Evolutionary conservation across 2,888 invertebrate species (phyloP), one percentile per base, ranked within the genome.

Genomic region (Polymixis flavicincta): DNA sequence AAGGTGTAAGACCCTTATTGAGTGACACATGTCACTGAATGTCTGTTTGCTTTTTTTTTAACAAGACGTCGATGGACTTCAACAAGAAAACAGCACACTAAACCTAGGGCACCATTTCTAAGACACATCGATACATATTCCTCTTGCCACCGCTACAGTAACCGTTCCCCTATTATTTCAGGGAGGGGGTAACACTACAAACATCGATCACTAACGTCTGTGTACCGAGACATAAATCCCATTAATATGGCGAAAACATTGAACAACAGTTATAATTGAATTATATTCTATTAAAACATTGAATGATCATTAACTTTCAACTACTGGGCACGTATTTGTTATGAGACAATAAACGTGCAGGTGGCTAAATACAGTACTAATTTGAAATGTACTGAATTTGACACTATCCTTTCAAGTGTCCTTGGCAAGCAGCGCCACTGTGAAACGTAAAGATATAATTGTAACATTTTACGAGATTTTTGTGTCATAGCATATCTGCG

Each of bases 261-360:
- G 68, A 82, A 88, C 76, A 86, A 88, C 85, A 88, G 65, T 74
- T 71, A 83, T 61, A 78, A 85, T 74, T 65, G 85, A 76, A 83
- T 78, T 71, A 80, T 78, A 82, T 72, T 85, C 67, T 82, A 85
- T 68, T 74, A 82, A 71, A 86, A 87, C 72, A 83, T 70, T 83
- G 60, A 87, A 55, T 74, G 72, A 67, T 68, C n/a, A 70, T 48
- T n/a, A 70, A 70, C 17, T 69, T 69, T 65, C 52, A 54, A 71
- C 88, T 79, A 85, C 61, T 57, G 59, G 67, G 54, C 54, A 1
- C 22, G 32, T 32, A 78, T 84, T 54, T 84, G 42, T 50, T 70
- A 79, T 50, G 84, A 79, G 84, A 84, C 80, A 50, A 64, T 13
- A 4, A 37, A 19, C 11, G 8, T 60, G n/a, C n/a, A 32, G 22